phyloP scores from a whole-genome alignment of 2,797 vertebrate genomes.

The Schizopygopsis malacanthus region DNA sequence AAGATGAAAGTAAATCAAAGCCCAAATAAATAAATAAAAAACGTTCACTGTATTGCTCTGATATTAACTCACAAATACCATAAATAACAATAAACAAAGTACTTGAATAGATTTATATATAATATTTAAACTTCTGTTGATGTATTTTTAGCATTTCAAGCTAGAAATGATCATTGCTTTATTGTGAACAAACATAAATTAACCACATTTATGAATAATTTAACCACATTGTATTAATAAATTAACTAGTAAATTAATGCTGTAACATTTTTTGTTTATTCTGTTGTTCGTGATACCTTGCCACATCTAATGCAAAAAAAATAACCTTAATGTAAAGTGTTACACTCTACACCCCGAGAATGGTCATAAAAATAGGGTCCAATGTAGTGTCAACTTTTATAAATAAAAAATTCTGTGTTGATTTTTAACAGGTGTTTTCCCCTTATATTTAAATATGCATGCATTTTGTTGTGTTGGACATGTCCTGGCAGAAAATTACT shows the following conservation, averaged over 20 bases:
- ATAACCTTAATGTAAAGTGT: not conserved
- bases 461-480: not conserved
- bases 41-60: not conserved
- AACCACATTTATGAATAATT: not conserved
- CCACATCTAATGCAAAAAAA: not conserved
- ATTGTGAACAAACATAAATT: not conserved
- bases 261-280: not conserved
- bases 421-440: not conserved
- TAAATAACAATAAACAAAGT: not conserved
- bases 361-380: not conserved
- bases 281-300: not conserved
- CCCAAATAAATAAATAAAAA: not conserved
- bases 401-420: not conserved
- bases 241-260: not conserved
- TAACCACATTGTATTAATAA: not conserved
- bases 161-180: not conserved
- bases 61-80: not conserved
- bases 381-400: not conserved
- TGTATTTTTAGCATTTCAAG: not conserved
- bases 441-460: not conserved
- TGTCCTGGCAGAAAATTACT: not conserved
- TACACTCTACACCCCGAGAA: not conserved
- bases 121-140: not conserved
- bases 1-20: not conserved
- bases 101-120: not conserved